Percentiles rank a stretch among this genome's conserved stretches.
These are phyloP conservation scores for Ctenochaetus hawaiiensis DNA, from an alignment of 2,797 vertebrate species.

Conservation along the genomic window DNA sequence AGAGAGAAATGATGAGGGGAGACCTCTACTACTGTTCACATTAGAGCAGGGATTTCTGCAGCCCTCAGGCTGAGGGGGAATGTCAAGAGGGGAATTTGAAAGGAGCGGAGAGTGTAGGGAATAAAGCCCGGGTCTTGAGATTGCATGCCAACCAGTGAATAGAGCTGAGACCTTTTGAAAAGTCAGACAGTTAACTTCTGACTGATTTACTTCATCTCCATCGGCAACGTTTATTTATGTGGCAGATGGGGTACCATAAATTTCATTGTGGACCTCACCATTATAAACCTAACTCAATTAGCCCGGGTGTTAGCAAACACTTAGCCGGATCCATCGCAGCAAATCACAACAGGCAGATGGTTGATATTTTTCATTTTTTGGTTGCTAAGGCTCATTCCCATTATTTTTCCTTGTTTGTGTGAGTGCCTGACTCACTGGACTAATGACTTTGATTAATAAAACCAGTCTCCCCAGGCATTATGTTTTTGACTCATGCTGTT, in stretches of 20 bases:
- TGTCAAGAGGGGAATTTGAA: constrained; percentile 58
- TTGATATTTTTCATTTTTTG: constrained; percentile 78
- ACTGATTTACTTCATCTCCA: constrained; percentile 71
- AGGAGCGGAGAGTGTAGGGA: constrained; percentile 45
- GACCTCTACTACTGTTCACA: constrained; percentile 55
- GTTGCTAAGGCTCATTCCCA: constrained; percentile 70
- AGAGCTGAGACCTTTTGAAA: constrained; percentile 70
- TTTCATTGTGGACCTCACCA: constrained; percentile 69
- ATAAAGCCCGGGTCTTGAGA: constrained; percentile 59
- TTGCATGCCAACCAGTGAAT: constrained; percentile 48
- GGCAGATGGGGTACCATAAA: constrained; percentile 81
- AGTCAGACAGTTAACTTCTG: constrained; percentile 74
- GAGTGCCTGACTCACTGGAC: constrained; percentile 72
- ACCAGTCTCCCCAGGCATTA: constrained; percentile 54
- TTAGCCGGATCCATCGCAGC: constrained; percentile 67
- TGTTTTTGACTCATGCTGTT: constrained; percentile 60
- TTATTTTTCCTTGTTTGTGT: constrained; percentile 77
- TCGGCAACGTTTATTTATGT: constrained; percentile 78
- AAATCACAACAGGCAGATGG: constrained; percentile 80
- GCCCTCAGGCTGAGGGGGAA: constrained; percentile 51
- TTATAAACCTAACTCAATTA: constrained; percentile 83
- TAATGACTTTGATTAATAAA: constrained; percentile 83
- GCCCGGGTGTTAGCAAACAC: constrained; percentile 78
- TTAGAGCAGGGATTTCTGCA: constrained; percentile 52
- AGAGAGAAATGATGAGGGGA: constrained; percentile 60